phyloP scores from a whole-genome alignment of 1,140 invertebrate genomes.

The Rhyzopertha dominica region DNA sequence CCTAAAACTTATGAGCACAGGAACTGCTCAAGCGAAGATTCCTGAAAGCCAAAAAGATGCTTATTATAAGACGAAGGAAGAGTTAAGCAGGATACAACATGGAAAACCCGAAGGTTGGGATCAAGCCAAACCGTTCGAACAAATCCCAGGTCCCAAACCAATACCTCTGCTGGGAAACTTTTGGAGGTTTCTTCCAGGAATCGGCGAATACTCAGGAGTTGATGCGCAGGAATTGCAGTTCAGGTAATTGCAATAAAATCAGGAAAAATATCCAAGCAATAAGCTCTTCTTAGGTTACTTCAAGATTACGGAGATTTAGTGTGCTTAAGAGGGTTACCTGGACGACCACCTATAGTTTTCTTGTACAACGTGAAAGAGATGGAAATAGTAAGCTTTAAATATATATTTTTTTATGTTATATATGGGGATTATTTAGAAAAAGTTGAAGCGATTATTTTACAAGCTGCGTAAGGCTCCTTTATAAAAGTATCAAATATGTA shows the following conservation, averaged over 20 bases:
- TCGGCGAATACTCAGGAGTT: conserved; percentile 22
- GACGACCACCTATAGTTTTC: conserved; percentile 11
- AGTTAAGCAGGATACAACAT: too few relatives aligned
- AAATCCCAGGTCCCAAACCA: conserved; percentile 49
- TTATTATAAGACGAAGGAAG: too few relatives aligned
- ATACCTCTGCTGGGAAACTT: conserved; percentile 46
- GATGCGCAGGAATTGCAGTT: conserved; percentile 18
- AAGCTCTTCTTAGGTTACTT: conserved; percentile 19
- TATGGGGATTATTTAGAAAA: too few relatives aligned
- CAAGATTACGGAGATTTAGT: conserved; percentile 21
- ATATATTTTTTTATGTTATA: conserved; percentile 6
- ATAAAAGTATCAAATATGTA: too few relatives aligned
- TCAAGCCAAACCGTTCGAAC: conserved; percentile 39
- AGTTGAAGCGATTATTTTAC: too few relatives aligned
- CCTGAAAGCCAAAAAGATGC: too few relatives aligned
- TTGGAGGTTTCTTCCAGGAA: conserved; percentile 36
- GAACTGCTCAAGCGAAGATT: too few relatives aligned
- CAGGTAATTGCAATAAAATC: conserved; percentile 17
- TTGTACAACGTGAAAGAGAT: conserved; percentile 22
- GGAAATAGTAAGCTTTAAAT: conserved; percentile 18
- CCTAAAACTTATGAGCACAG: too few relatives aligned
- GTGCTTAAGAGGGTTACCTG: conserved; percentile 13
- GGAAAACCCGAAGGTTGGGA: conserved; percentile 31
- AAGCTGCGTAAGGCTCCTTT: too few relatives aligned
- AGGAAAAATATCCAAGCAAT: too few relatives aligned